Base-by-base conservation (phyloP, 2,797 vertebrate genomes). In the Varecia variegata region DNA sequence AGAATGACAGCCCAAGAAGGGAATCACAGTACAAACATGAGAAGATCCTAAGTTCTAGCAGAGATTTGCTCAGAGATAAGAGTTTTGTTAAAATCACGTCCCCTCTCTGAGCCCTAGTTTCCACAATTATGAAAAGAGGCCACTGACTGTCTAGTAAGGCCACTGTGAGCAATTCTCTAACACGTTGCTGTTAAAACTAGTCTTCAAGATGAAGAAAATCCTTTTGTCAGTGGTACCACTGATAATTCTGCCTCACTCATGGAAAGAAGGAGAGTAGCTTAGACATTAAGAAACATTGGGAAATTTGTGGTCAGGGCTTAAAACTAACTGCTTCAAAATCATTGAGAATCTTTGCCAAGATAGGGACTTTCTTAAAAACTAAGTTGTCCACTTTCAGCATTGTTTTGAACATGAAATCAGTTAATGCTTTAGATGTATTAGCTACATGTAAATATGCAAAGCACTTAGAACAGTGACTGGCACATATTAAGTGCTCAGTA, bases 301-400 rank as follows among this genome's bases (percentile, higher is more conserved):
- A 93, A 60, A 80, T 94, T 68, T 56, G n/a, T 25, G 23, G 14
- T 58, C 43, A 84, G 38, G 27, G 15, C 68, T 62, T 81, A 92
- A 87, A 86, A 74, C 38, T 40, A 79, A 96, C 56, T 85, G 45
- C 23, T 67, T 94, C 38, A 35, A 92, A 96, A 68, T 80, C 54
- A 40, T 20, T 80, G 35, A 40, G 35, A 80, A 56, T 58, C 52
- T 40, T 58, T 80, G 76, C 76, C 52, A 79, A 38, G n/a, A 18
- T 38, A 54, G 5, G 4, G 15, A 30, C 45, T 90, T 73, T 45
- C 47, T 92, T 68, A 65, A 93, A 43, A 38, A 68, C 7, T 1
- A 3, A 65, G 23, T 70, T 85, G n/a, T 65, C n/a, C 45, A 60
- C 13, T 56, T 84, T 88, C 12, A 88, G 67, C 84, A 62, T 30